Evolutionary conservation across 2,113 vertebrate species (phyloP).

Genomic region (Cochlearius cochlearius): DNA sequence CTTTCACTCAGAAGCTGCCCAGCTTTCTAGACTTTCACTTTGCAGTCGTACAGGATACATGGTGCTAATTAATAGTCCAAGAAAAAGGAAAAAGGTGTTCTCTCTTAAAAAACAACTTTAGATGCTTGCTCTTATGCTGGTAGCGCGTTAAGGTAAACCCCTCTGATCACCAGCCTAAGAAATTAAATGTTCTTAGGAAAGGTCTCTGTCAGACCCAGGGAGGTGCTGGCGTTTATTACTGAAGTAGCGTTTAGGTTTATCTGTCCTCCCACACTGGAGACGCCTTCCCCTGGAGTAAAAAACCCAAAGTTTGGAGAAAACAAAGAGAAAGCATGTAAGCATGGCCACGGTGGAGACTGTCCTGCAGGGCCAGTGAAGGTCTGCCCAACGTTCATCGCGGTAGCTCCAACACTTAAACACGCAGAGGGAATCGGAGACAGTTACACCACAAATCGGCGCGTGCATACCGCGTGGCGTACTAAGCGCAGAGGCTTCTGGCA

Average conservation of each 20-base stretch:
- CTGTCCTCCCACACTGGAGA: no score
- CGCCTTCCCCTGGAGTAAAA: not conserved
- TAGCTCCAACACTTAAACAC: accelerated
- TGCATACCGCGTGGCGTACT: accelerated
- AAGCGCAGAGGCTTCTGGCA: not conserved
- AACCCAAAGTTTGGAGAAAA: not conserved
- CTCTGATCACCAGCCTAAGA: not conserved
- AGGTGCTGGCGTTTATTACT: not conserved
- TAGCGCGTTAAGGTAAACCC: not conserved
- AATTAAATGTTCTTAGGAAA: not conserved
- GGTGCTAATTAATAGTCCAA: not conserved
- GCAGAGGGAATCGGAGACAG: not conserved
- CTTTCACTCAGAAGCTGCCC: accelerated
- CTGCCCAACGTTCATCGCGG: not conserved
- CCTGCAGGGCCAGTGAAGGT: not conserved
- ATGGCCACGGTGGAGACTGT: accelerated
- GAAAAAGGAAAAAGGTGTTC: not conserved
- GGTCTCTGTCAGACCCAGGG: not conserved
- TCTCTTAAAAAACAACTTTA: not conserved
- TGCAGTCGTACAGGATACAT: not conserved
- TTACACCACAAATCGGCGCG: accelerated
- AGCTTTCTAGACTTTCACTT: not conserved
- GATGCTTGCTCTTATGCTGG: not conserved
- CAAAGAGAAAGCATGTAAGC: not conserved
- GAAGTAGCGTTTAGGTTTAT: not conserved